These are phyloP conservation scores for Ramphastos sulfuratus DNA, from an alignment of 2,113 vertebrate species.

Conservation along the genomic window DNA sequence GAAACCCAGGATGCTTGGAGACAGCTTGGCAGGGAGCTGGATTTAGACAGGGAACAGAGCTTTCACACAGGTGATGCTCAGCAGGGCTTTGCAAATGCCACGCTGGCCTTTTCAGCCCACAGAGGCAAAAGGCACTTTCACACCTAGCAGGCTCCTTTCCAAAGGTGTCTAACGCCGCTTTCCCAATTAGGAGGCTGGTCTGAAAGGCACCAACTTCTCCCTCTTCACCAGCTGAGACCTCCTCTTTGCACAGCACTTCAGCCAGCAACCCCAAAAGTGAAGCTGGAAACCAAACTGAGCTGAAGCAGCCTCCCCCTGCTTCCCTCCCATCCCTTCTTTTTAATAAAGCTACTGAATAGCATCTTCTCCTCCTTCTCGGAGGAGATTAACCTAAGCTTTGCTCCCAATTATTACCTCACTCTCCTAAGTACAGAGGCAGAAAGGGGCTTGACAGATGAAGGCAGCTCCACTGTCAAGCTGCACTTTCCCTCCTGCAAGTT, in stretches of 20 bases:
- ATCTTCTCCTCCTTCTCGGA: not conserved
- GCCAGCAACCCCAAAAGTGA: not conserved
- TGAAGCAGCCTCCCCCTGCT: not conserved
- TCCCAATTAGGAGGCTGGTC: not conserved
- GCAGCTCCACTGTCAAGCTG: not conserved
- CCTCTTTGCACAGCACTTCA: not conserved
- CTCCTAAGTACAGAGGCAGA: not conserved
- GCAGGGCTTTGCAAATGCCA: constrained; percentile 20
- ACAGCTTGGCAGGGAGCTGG: not conserved
- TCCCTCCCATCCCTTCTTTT: not conserved
- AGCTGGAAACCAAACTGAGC: constrained; percentile 1
- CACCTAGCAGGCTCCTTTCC: not conserved
- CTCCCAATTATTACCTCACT: constrained; percentile 45
- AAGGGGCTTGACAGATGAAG: constrained; percentile 21
- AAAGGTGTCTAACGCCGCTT: not conserved
- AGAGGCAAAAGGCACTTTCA: not conserved
- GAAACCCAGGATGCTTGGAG: not conserved
- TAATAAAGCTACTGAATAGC: constrained; percentile 47
- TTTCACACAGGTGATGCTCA: not conserved
- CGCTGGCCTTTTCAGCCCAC: not conserved
- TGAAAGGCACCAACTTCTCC: not conserved
- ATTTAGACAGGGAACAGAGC: not conserved
- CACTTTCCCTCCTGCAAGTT: not conserved
- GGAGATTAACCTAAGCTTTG: constrained; percentile 50
- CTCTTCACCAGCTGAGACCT: not conserved